Conservation (phyloP, 1,140 invertebrate species). For the Whitmania pigra region DNA sequence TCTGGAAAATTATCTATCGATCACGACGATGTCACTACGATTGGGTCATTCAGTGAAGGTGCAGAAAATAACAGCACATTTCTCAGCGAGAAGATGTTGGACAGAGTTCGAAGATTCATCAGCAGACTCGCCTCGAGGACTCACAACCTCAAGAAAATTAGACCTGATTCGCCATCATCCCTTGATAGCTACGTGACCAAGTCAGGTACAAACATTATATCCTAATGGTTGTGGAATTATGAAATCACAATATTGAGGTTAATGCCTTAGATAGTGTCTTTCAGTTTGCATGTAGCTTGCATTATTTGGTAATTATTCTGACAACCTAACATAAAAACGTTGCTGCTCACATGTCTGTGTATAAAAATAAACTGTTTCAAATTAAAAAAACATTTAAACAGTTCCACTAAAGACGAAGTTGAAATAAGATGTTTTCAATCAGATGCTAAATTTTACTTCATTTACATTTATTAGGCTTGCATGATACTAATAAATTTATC, state of each 20-base stretch:
- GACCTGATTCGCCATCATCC: constrained; percentile 1
- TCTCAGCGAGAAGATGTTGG: background rate
- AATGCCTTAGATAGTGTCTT: background rate
- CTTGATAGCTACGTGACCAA: background rate
- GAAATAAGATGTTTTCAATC: background rate
- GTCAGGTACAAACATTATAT: too few relatives aligned
- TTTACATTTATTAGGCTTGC: background rate
- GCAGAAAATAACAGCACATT: background rate
- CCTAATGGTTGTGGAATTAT: too few relatives aligned
- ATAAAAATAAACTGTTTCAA: background rate
- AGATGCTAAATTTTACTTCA: background rate
- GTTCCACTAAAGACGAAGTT: background rate
- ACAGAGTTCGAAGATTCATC: background rate
- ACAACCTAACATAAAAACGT: too few relatives aligned
- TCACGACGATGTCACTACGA: background rate
- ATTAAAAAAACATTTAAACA: background rate
- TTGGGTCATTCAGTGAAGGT: background rate
- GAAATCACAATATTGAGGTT: too few relatives aligned
- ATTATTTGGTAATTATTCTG: background rate
- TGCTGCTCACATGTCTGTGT: too few relatives aligned
- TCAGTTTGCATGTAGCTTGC: background rate
- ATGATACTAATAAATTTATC: too few relatives aligned
- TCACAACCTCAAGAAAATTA: background rate
- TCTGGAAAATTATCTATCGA: too few relatives aligned
- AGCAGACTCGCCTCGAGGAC: background rate